phyloP scores from a whole-genome alignment of 2,888 invertebrate species.

The Spodoptera picta region DNA sequence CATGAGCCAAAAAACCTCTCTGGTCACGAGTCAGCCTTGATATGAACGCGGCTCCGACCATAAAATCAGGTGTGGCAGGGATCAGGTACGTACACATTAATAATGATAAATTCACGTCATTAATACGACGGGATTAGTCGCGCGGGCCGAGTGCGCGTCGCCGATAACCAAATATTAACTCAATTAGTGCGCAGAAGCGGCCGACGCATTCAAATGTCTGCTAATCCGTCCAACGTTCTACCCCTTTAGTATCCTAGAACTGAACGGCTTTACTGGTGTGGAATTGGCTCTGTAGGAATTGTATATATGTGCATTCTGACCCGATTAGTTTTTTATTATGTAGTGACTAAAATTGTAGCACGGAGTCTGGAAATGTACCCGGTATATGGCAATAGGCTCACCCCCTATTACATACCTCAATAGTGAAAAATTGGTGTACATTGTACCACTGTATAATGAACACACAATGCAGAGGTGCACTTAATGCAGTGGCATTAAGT shows the following conservation, averaged over 20 bases:
- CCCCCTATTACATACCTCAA: too few species aligned
- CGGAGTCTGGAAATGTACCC: too few species aligned
- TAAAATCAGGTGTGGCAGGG: slow-evolving; percentile 79
- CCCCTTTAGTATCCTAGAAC: slow-evolving; percentile 56
- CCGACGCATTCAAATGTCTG: slow-evolving; percentile 82
- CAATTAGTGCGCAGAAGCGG: slow-evolving; percentile 84
- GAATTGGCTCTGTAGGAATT: too few species aligned
- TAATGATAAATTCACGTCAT: slow-evolving; percentile 88
- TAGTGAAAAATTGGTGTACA: too few species aligned
- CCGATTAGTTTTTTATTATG: too few species aligned
- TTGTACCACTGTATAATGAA: too few species aligned
- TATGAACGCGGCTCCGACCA: slow-evolving; percentile 52
- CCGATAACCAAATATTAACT: slow-evolving; percentile 89
- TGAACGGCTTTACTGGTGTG: slow-evolving; percentile 23
- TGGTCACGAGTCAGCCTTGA: slow-evolving; percentile 18
- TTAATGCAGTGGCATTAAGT: too few species aligned
- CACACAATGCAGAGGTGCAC: too few species aligned
- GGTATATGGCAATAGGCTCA: too few species aligned
- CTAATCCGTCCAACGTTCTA: slow-evolving; percentile 70
- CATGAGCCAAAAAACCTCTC: too few species aligned
- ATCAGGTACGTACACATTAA: slow-evolving; percentile 82
- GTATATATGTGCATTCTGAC: too few species aligned
- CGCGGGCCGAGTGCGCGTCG: slow-evolving; percentile 80
- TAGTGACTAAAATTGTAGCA: too few species aligned
- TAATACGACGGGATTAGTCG: slow-evolving; percentile 85